Evolutionary conservation across 2,113 vertebrate species (phyloP).

Genomic region (Bujurquina vittata): DNA sequence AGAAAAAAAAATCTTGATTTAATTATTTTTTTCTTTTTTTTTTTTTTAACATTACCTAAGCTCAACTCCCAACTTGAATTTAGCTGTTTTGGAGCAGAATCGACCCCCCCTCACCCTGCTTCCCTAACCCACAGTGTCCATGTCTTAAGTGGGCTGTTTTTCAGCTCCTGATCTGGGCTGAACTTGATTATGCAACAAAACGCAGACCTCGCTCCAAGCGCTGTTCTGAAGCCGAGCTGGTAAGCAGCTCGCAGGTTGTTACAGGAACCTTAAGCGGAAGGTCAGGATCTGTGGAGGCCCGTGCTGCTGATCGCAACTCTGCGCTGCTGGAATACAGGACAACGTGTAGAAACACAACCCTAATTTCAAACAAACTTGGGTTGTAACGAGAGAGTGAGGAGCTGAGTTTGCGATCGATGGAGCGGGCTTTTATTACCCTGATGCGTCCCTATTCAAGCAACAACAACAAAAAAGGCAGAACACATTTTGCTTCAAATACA

Average conservation of each 20-base stretch:
- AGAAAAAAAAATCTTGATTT: neutral
- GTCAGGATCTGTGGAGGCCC: neutral
- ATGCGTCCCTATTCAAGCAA: neutral
- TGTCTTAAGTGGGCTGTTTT: slow-evolving; percentile 57
- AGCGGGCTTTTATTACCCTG: neutral
- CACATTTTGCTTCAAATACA: neutral
- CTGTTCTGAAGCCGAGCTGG: slow-evolving; percentile 34
- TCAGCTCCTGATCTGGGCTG: slow-evolving; percentile 55
- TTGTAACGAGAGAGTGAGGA: neutral
- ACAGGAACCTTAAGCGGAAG: slow-evolving; percentile 17
- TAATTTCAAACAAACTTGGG: neutral
- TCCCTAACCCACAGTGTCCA: slow-evolving; percentile 27
- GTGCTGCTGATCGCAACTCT: neutral
- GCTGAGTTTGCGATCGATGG: neutral
- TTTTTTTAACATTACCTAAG: neutral
- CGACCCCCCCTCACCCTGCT: slow-evolving; percentile 19
- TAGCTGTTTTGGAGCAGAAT: neutral
- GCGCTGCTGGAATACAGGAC: neutral
- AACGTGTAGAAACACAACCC: neutral
- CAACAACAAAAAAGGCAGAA: neutral
- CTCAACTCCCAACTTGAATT: neutral
- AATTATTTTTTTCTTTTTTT: neutral
- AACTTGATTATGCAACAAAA: slow-evolving; percentile 77
- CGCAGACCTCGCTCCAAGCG: slow-evolving; percentile 54
- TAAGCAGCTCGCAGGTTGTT: neutral